These are phyloP conservation scores for Elephantulus edwardii DNA, from an alignment of 2,113 vertebrate genomes.

Conservation along the genomic window DNA sequence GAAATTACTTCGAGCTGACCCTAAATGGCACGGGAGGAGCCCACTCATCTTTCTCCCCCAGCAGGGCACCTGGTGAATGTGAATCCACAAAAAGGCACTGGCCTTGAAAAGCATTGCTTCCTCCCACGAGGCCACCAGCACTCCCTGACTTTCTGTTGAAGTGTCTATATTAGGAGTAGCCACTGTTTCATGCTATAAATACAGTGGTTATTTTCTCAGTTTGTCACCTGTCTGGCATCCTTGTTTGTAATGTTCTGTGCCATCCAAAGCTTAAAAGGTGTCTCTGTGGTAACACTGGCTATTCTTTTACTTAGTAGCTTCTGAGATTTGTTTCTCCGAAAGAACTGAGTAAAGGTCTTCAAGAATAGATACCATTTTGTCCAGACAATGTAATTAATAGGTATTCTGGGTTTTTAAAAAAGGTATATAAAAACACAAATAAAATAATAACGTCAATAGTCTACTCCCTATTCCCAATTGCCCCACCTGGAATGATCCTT, in stretches of 20 bases:
- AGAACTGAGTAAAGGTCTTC: not conserved
- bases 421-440: not conserved
- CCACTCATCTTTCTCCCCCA: no score
- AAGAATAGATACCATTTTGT: not conserved
- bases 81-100: no score
- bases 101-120: no score
- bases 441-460: not conserved
- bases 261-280: not conserved
- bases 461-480: rapidly evolving
- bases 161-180: not conserved
- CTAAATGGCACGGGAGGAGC: no score
- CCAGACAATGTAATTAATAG: not conserved
- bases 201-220: not conserved
- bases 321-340: slow-evolving; percentile 2
- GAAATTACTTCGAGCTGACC: no score
- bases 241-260: not conserved
- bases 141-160: not conserved
- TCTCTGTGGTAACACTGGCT: not conserved
- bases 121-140: no score
- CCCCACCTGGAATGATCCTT: not conserved
- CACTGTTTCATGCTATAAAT: not conserved
- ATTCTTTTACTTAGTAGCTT: not conserved
- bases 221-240: not conserved
- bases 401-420: not conserved
- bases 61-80: no score